Evolutionary conservation across 92 coral and sea anemone genomes (phyloP).

Genomic region (Palythoa heliodiscus): DNA sequence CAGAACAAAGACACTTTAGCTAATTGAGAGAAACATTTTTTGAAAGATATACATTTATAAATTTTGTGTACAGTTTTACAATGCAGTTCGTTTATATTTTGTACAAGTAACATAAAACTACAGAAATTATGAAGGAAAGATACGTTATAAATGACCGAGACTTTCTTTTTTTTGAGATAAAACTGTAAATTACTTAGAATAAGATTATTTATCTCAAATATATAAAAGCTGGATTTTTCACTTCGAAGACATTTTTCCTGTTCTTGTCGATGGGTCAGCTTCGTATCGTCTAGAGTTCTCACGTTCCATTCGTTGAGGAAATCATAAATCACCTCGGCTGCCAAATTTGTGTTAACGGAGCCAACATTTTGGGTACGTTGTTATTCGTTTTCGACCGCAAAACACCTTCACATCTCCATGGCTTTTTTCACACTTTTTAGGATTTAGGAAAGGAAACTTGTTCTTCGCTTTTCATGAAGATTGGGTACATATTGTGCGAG

Average conservation of each 20-base stretch:
- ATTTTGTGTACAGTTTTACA: slow-evolving; percentile 31
- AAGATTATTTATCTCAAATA: slow-evolving; percentile 33
- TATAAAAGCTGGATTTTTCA: slow-evolving; percentile 29
- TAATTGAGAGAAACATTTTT: background rate
- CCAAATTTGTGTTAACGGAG: background rate
- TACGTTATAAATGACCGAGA: background rate
- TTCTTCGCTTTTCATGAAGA: slow-evolving; percentile 35
- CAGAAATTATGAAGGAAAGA: background rate
- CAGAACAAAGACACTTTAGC: slow-evolving; percentile 2
- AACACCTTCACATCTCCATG: slow-evolving; percentile 27
- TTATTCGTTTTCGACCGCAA: slow-evolving; percentile 28
- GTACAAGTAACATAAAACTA: background rate
- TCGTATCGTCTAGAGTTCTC: background rate
- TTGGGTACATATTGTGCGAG: slow-evolving; percentile 1
- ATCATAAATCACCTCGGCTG: slow-evolving; percentile 17
- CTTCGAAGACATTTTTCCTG: slow-evolving; percentile 30
- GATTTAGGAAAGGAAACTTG: slow-evolving; percentile 45
- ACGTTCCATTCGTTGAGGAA: background rate
- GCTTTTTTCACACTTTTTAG: slow-evolving; percentile 42
- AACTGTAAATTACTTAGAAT: slow-evolving; percentile 14
- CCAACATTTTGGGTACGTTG: background rate
- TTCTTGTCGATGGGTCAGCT: slow-evolving; percentile 16
- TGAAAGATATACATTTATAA: slow-evolving; percentile 2
- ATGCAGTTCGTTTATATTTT: slow-evolving; percentile 26
- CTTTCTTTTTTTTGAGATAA: slow-evolving; percentile 5